phyloP scores from a whole-genome alignment of 2,797 vertebrate genomes.

The Psittacula echo region DNA sequence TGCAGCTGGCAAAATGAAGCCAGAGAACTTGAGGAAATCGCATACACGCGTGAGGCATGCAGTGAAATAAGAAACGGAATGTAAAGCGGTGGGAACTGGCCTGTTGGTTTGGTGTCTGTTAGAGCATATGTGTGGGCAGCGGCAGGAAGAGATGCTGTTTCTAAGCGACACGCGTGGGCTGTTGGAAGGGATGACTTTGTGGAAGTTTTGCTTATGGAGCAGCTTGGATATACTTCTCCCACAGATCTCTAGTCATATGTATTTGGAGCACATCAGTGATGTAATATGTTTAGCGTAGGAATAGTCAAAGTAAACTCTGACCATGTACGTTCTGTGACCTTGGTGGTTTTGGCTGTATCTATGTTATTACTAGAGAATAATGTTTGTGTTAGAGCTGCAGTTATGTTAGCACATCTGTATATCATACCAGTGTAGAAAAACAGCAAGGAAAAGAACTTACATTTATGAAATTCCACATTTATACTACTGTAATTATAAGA shows the following conservation, averaged over 20 bases:
- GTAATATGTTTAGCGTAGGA: constrained; percentile 16
- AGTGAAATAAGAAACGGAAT: background rate
- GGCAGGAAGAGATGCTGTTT: background rate
- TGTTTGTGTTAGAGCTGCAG: background rate
- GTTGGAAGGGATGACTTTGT: background rate
- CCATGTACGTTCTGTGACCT: background rate
- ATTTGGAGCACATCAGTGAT: background rate
- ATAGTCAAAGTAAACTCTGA: background rate
- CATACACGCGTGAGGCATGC: accelerated
- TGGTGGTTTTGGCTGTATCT: background rate
- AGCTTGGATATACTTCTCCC: background rate
- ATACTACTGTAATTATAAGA: background rate
- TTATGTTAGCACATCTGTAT: background rate
- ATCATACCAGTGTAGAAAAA: background rate
- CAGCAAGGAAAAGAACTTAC: background rate
- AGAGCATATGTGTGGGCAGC: background rate
- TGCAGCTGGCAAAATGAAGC: background rate
- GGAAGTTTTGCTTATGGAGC: background rate
- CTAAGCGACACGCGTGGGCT: background rate
- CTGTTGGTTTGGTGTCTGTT: background rate
- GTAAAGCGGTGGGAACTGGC: background rate
- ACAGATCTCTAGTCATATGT: background rate
- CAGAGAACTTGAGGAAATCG: too few relatives aligned
- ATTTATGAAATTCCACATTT: background rate
- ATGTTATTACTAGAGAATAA: background rate